Evolutionary conservation across 2,113 vertebrate species (phyloP).

Genomic region (Ivindomyrus marchei): DNA sequence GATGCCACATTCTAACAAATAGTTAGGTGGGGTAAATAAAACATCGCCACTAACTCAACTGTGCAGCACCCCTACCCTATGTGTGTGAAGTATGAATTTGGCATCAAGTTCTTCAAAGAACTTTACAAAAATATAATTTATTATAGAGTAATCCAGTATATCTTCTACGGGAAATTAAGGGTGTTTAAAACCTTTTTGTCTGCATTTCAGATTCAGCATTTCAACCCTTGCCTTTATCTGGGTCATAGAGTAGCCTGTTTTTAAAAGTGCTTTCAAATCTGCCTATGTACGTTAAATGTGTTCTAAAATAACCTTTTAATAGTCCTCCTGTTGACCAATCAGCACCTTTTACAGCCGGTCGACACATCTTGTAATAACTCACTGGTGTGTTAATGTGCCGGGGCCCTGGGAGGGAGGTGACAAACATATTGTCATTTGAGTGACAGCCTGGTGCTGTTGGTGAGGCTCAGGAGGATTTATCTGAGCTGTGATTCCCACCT

Average conservation of each 20-base stretch:
- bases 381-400: background rate
- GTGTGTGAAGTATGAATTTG: background rate
- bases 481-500: conserved; percentile 6
- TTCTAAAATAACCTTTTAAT: background rate
- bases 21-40: background rate
- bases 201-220: background rate
- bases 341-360: background rate
- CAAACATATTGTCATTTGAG: background rate
- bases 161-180: background rate
- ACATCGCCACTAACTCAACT: background rate
- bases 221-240: background rate
- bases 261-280: background rate
- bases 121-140: background rate
- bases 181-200: background rate
- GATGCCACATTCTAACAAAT: background rate
- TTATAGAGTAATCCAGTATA: background rate
- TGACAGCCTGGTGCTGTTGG: background rate
- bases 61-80: background rate
- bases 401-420: background rate
- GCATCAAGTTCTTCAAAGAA: background rate
- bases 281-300: background rate
- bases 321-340: background rate
- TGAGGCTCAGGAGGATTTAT: background rate
- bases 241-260: background rate
- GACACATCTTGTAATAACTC: background rate